These are phyloP conservation scores for Phortica okadai DNA, from an alignment of 2,888 invertebrate genomes.

Conservation along the genomic window DNA sequence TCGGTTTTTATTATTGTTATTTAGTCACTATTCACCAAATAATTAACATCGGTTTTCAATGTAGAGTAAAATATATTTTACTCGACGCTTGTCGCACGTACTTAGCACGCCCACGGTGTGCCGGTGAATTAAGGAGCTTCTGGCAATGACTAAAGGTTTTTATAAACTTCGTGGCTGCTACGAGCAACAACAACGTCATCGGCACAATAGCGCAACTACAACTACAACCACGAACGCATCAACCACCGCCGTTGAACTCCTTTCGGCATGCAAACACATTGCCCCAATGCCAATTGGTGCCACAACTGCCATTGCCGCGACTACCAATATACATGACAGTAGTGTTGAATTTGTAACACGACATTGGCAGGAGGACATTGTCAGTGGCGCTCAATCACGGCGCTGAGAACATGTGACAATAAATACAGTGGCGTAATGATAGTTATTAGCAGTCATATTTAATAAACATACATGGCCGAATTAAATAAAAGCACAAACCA, in stretches of 20 bases:
- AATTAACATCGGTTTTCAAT: neutral
- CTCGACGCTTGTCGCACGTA: conserved; percentile 33
- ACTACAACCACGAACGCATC: conserved; percentile 19
- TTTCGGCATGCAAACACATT: conserved; percentile 67
- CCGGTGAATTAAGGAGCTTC: conserved; percentile 70
- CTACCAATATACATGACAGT: conserved; percentile 22
- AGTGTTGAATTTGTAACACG: conserved; percentile 43
- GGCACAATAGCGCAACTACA: conserved; percentile 58
- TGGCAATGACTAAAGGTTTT: conserved; percentile 62
- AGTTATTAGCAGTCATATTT: conserved; percentile 30
- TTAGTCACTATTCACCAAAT: neutral
- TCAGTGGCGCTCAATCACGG: neutral
- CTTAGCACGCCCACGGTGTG: conserved; percentile 54
- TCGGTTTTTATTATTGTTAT: neutral
- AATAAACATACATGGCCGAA: neutral
- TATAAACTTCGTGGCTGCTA: conserved; percentile 58
- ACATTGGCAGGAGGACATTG: conserved; percentile 30
- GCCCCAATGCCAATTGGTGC: neutral
- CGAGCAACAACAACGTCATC: conserved; percentile 41
- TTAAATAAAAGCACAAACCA: neutral
- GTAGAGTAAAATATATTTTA: neutral
- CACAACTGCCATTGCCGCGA: neutral
- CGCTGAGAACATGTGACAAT: conserved; percentile 24
- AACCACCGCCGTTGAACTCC: conserved; percentile 58
- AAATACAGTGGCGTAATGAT: conserved; percentile 51